Percentiles rank a stretch among this genome's conserved stretches.
Evolutionary conservation across 2,113 vertebrate species (phyloP).

Genomic region (Xenopus laevis): DNA sequence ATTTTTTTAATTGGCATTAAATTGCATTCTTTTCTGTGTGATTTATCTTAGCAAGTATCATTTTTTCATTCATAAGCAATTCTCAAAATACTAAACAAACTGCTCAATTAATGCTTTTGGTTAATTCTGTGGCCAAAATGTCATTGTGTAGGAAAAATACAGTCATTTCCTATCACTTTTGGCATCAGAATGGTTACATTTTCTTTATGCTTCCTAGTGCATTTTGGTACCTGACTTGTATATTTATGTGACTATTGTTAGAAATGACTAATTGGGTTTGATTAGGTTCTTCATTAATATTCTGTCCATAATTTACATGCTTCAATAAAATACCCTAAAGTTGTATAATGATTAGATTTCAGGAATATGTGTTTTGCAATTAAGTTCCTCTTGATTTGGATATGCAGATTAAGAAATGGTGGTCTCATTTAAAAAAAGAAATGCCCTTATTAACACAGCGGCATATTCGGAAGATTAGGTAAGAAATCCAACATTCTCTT

Average conservation of each 20-base stretch:
- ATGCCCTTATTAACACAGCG: conserved; percentile 83
- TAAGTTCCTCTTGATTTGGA: conserved; percentile 85
- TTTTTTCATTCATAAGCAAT: no score
- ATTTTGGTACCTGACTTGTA: conserved; percentile 76
- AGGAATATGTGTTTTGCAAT: conserved; percentile 88
- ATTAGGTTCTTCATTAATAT: conserved; percentile 85
- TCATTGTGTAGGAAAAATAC: neutral
- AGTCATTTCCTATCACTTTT: neutral
- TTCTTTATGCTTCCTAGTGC: conserved; percentile 58
- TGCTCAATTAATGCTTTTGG: no score
- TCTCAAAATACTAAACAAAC: no score
- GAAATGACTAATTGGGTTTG: conserved; percentile 85
- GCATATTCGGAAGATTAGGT: conserved; percentile 80
- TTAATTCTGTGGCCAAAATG: no score
- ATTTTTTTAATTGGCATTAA: no score
- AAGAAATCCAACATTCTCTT: conserved; percentile 77
- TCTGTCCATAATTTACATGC: conserved; percentile 84
- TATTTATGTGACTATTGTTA: conserved; percentile 87
- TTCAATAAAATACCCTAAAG: conserved; percentile 87
- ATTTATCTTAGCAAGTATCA: no score
- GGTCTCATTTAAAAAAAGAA: conserved; percentile 72
- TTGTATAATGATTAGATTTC: conserved; percentile 84
- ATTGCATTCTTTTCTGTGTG: no score
- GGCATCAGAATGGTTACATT: conserved; percentile 10
- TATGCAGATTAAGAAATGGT: conserved; percentile 85